A percentile compares a stretch with the other conserved stretches of the same genome.
Conservation (phyloP, 2,113 vertebrate genomes). For the Apus apus region DNA sequence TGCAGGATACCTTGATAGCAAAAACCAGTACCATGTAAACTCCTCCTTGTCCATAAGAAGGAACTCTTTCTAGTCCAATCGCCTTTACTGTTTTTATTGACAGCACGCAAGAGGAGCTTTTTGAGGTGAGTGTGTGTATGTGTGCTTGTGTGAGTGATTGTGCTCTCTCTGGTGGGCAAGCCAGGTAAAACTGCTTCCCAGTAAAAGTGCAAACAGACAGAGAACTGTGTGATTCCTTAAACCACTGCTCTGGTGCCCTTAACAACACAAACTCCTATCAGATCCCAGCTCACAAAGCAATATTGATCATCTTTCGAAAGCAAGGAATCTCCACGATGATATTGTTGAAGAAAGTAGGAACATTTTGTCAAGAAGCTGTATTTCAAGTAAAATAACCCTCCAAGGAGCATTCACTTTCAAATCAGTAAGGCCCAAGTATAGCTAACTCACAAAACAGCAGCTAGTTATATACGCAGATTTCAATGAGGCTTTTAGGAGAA, state of each 20-base stretch:
- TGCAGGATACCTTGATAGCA: not conserved
- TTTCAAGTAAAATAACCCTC: slow-evolving; percentile 40
- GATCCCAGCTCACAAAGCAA: not conserved
- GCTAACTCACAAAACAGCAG: slow-evolving; percentile 51
- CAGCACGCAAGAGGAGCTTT: not conserved
- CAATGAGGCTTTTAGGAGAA: slow-evolving; percentile 59
- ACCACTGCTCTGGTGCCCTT: not conserved
- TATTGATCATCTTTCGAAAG: slow-evolving; percentile 5
- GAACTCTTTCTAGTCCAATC: not conserved
- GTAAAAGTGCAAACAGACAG: not conserved
- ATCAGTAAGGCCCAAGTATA: not conserved
- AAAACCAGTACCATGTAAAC: not conserved
- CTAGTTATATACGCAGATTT: slow-evolving; percentile 49
- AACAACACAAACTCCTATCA: not conserved
- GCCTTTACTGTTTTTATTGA: not conserved
- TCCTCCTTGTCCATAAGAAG: not conserved
- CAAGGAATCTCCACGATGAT: not conserved
- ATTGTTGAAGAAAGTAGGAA: not conserved
- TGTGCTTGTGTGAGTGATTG: not conserved
- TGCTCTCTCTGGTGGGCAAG: slow-evolving; percentile 45
- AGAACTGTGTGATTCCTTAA: not conserved
- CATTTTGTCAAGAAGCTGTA: not conserved
- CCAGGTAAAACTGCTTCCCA: slow-evolving; percentile 17
- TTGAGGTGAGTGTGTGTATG: not conserved
- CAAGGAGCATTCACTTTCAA: slow-evolving; percentile 58